phyloP scores from a whole-genome alignment of 1,140 invertebrate species.

The Brachionus manjavacas region DNA sequence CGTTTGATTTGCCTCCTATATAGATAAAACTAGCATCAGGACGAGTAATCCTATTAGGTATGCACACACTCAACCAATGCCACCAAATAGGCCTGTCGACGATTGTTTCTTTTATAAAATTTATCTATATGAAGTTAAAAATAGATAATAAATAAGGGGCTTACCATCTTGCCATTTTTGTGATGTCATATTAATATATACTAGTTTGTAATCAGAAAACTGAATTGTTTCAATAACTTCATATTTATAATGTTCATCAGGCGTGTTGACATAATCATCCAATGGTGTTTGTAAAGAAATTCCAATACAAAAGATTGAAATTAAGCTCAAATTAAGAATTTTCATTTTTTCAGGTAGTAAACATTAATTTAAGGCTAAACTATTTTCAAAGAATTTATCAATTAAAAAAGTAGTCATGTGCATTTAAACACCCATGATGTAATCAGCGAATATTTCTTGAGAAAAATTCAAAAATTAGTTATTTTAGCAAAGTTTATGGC shows the following conservation, averaged over 20 bases:
- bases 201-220: background rate
- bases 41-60: slow-evolving; percentile 34
- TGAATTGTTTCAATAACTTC: background rate
- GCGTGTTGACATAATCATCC: background rate
- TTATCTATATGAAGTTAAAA: background rate
- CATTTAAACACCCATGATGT: background rate
- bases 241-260: background rate
- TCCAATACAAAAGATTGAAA: background rate
- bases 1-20: slow-evolving; percentile 33
- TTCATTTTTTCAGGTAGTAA: background rate
- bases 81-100: slow-evolving; percentile 44
- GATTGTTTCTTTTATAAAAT: background rate
- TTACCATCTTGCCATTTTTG: slow-evolving; percentile 41
- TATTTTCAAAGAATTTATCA: background rate
- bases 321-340: background rate
- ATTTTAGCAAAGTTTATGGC: too few species aligned
- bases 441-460: background rate
- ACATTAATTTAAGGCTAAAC: background rate
- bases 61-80: slow-evolving; percentile 40
- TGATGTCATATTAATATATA: slow-evolving; percentile 8
- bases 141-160: background rate
- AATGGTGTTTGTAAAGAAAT: background rate
- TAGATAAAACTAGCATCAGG: slow-evolving; percentile 30
- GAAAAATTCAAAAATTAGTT: too few species aligned
- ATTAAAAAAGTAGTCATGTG: background rate